phyloP scores from a whole-genome alignment of 2,113 vertebrate species.

The Thamnophis sirtalis region DNA sequence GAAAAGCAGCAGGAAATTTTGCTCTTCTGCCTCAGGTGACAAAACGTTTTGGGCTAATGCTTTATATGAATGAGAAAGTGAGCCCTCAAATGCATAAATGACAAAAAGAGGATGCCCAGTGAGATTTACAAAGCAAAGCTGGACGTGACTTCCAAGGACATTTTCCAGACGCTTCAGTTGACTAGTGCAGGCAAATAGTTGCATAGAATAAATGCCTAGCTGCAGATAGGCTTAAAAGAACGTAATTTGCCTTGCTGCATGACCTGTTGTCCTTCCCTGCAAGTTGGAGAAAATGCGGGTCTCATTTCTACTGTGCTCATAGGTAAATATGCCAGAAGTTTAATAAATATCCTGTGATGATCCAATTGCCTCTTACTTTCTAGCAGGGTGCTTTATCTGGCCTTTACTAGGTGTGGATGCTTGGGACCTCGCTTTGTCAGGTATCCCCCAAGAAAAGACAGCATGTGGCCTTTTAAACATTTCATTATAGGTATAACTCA shows the following conservation, averaged over 20 bases:
- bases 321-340: neutral
- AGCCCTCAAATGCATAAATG: neutral
- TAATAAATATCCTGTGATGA: neutral
- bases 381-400: neutral
- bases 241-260: neutral
- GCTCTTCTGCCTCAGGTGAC: neutral
- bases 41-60: neutral
- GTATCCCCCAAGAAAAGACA: neutral
- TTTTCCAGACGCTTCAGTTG: neutral
- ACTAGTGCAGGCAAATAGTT: neutral
- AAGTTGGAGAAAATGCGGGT: neutral
- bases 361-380: neutral
- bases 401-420: neutral
- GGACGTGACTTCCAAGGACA: neutral
- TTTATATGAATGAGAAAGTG: neutral
- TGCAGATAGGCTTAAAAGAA: neutral
- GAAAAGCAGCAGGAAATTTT: neutral
- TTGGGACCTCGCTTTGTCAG: neutral
- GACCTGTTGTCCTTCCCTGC: neutral
- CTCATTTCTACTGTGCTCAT: neutral
- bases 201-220: neutral
- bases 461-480: neutral
- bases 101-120: neutral
- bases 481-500: neutral
- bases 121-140: neutral